phyloP scores from a whole-genome alignment of 2,797 vertebrate genomes.

The Syngnathus rostellatus region DNA sequence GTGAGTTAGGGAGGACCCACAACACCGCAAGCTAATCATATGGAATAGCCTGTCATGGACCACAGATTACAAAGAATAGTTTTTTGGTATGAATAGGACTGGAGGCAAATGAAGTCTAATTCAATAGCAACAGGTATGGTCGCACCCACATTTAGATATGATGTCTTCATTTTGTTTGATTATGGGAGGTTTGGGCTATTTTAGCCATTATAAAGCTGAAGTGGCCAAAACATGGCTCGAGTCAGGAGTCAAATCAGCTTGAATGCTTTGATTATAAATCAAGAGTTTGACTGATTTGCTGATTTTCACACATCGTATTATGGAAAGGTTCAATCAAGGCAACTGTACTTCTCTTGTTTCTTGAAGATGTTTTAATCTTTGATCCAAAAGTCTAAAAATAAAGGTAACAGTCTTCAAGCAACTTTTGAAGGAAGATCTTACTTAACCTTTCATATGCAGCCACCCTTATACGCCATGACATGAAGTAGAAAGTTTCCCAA shows the following conservation, averaged over 20 bases:
- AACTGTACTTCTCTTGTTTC: neutral
- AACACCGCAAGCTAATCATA: conserved; percentile 2
- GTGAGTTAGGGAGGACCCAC: neutral
- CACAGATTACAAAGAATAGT: neutral
- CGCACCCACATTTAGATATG: neutral
- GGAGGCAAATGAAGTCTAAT: neutral
- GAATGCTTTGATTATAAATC: neutral
- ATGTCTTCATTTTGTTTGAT: neutral
- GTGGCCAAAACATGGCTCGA: neutral
- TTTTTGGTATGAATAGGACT: neutral
- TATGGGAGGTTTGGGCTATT: neutral
- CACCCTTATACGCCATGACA: no score
- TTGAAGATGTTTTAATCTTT: neutral
- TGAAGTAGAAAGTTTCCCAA: no score
- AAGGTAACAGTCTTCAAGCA: no score
- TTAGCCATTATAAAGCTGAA: neutral
- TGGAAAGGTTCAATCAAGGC: neutral
- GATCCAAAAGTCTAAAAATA: neutral
- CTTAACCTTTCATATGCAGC: no score
- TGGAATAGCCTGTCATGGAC: neutral
- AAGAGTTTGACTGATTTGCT: neutral
- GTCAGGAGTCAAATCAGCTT: neutral
- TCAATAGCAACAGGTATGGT: conserved; percentile 1
- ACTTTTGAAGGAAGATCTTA: no score
- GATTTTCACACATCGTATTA: neutral